Conservation (phyloP, 37 sponge, comb jelly and placozoan species). For the Oopsacas minuta region DNA sequence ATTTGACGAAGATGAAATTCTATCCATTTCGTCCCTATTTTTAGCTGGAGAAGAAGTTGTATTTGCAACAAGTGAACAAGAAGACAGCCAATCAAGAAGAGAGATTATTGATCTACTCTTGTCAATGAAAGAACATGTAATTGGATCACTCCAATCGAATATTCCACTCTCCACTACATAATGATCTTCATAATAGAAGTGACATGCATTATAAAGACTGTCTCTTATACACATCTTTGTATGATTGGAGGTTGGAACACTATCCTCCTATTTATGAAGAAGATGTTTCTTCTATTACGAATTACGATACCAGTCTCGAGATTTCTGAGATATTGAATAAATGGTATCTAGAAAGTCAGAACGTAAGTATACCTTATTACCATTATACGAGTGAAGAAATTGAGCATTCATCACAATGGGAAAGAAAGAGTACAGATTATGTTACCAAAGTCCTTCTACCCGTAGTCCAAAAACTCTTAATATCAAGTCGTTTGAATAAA, state of each 20-base stretch:
- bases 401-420: neutral
- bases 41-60: neutral
- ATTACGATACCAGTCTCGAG: neutral
- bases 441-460: neutral
- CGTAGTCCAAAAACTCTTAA: neutral
- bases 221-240: too few relatives aligned
- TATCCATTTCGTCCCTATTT: neutral
- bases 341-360: slow-evolving; percentile 7
- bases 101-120: neutral
- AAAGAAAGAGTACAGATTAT: neutral
- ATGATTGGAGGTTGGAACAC: neutral
- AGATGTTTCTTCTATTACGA: neutral
- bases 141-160: neutral
- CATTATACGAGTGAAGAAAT: neutral
- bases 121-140: neutral
- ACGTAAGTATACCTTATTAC: neutral
- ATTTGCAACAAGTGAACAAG: neutral
- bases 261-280: neutral
- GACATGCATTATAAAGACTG: neutral
- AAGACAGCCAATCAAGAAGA: neutral
- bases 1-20: neutral
- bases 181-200: neutral
- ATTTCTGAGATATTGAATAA: neutral
- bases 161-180: neutral
- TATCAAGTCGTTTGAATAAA: too few relatives aligned